Evolutionary conservation across 2,113 vertebrate genomes (phyloP).

Genomic region (Anseranas semipalmata): DNA sequence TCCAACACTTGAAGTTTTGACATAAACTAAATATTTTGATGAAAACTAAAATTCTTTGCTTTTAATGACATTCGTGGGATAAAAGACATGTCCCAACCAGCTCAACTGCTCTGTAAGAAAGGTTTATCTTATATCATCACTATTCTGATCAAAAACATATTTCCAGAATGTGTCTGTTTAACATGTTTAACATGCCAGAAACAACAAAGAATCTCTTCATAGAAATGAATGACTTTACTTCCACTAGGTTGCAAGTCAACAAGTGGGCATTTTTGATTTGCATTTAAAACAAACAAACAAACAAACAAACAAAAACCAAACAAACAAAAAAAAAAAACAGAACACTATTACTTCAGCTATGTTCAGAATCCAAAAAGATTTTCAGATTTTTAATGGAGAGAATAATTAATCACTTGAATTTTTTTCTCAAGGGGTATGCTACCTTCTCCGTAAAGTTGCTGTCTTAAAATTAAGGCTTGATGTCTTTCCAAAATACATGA

Average conservation of each 20-base stretch:
- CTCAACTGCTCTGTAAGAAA: not conserved
- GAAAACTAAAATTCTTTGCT: not conserved
- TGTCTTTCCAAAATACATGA: not conserved
- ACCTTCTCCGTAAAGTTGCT: not conserved
- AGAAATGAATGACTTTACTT: not conserved
- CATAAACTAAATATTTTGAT: constrained; percentile 24
- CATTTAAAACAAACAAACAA: not conserved
- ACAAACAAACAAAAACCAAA: too few relatives aligned
- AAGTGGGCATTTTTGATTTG: not conserved
- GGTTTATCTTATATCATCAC: constrained; percentile 14
- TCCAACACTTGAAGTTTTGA: not conserved
- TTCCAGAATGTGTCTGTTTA: not conserved
- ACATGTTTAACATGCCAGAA: not conserved
- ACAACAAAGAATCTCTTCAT: not conserved
- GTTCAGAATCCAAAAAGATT: not conserved
- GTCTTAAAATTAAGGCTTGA: not conserved
- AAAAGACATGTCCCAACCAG: not conserved
- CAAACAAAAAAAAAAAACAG: not conserved
- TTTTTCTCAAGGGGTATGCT: not conserved
- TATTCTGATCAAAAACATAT: constrained; percentile 4
- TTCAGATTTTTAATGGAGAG: not conserved
- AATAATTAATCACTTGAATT: not conserved
- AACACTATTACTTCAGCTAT: not conserved
- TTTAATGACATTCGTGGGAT: not conserved
- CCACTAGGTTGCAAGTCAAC: not conserved